phyloP scores from a whole-genome alignment of 1,140 invertebrate genomes.

The Aphis craccivora region DNA sequence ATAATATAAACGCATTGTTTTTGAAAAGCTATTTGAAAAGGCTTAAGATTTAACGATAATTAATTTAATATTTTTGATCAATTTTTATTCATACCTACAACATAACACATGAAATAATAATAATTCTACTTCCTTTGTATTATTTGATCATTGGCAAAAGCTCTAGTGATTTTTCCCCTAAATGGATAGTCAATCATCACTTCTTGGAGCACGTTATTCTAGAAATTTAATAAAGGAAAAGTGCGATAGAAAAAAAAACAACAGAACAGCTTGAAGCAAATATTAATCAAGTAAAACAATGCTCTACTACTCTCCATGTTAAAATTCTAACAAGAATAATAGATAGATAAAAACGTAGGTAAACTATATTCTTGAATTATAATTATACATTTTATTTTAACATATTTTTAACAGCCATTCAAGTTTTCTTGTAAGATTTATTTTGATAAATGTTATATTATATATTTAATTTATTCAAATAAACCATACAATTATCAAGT shows the following conservation, averaged over 20 bases:
- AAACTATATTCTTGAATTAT: neutral
- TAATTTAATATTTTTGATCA: neutral
- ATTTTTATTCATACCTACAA: neutral
- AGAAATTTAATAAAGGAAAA: neutral
- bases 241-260: neutral
- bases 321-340: neutral
- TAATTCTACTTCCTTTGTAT: neutral
- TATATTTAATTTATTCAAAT: neutral
- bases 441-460: neutral
- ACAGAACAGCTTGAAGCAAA: neutral
- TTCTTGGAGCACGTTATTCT: neutral
- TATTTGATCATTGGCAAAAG: neutral
- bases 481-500: neutral
- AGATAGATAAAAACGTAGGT: neutral
- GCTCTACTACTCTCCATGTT: neutral
- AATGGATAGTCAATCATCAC: neutral
- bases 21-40: neutral
- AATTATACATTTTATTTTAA: neutral
- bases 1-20: neutral
- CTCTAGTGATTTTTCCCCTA: neutral
- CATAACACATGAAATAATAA: neutral
- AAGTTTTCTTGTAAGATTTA: neutral
- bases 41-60: neutral
- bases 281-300: conserved; percentile 1
- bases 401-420: neutral